Conservation (phyloP, 1,140 invertebrate genomes). For the Schlechtendalia chinensis region DNA sequence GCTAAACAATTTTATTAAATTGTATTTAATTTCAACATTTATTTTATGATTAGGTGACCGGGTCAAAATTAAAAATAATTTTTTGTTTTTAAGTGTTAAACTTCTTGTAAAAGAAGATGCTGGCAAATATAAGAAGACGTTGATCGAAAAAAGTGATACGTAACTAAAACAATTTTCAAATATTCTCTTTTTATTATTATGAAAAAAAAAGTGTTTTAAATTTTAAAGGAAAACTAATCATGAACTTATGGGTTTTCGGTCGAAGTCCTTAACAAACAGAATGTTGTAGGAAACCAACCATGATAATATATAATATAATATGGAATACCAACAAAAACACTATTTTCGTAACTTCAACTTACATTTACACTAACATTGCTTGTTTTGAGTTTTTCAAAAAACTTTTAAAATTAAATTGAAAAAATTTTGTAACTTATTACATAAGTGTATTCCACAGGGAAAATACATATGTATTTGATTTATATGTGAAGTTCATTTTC, state of each 20-base stretch:
- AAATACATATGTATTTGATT: neutral
- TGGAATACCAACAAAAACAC: neutral
- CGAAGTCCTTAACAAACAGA: neutral
- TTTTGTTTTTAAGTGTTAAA: neutral
- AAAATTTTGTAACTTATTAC: neutral
- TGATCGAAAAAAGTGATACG: neutral
- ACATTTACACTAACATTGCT: neutral
- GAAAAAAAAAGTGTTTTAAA: neutral
- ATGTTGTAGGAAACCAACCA: neutral
- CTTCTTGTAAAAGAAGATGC: too few relatives aligned
- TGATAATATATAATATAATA: too few relatives aligned
- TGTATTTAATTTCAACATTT: neutral
- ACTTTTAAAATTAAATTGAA: constrained; percentile 21
- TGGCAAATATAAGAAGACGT: neutral
- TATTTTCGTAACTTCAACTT: constrained; percentile 8
- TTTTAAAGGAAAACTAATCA: constrained; percentile 9
- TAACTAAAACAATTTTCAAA: neutral
- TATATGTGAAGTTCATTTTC: neutral
- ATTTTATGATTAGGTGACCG: neutral
- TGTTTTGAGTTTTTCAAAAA: constrained; percentile 9
- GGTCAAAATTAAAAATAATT: neutral
- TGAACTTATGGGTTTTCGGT: constrained; percentile 9
- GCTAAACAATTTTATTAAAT: too few relatives aligned
- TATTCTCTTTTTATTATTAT: neutral
- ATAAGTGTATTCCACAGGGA: neutral